These are phyloP conservation scores for Sthenelais limicola DNA, from an alignment of 2,888 invertebrate genomes.

Conservation along the genomic window DNA sequence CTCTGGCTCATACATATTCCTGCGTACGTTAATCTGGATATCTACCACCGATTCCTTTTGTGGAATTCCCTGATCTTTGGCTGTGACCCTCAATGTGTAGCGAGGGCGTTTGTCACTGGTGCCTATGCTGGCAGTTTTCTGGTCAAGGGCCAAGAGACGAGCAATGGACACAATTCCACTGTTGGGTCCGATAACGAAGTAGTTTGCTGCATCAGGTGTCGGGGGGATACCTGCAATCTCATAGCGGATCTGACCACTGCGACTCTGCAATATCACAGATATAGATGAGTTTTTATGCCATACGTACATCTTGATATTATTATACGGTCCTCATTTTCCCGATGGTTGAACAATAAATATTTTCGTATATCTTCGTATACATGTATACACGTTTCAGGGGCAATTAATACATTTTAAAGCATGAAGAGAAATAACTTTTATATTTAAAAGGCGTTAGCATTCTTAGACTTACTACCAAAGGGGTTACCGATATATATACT, in stretches of 20 bases:
- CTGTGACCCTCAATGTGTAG: slow-evolving; percentile 41
- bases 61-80: slow-evolving; percentile 54
- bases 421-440: no score
- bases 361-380: no score
- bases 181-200: slow-evolving; percentile 57
- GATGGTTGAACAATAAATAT: no score
- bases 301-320: no score
- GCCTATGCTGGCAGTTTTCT: background rate
- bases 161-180: slow-evolving; percentile 58
- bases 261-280: slow-evolving; percentile 42
- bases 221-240: slow-evolving; percentile 23
- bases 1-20: slow-evolving; percentile 55
- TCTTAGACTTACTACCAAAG: no score
- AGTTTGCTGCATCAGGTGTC: slow-evolving; percentile 50
- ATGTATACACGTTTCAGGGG: no score
- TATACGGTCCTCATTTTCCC: no score
- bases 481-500: no score
- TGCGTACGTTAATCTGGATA: slow-evolving; percentile 56
- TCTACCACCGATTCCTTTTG: slow-evolving; percentile 51
- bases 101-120: background rate
- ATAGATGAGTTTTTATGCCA: no score
- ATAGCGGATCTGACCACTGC: slow-evolving; percentile 47
- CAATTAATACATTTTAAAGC: no score
- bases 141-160: slow-evolving; percentile 43
- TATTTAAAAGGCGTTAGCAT: no score